A percentile compares a stretch with the other conserved stretches of the same genome.
Evolutionary conservation across 2,797 vertebrate genomes (phyloP).

Genomic region (Bucorvus abyssinicus): DNA sequence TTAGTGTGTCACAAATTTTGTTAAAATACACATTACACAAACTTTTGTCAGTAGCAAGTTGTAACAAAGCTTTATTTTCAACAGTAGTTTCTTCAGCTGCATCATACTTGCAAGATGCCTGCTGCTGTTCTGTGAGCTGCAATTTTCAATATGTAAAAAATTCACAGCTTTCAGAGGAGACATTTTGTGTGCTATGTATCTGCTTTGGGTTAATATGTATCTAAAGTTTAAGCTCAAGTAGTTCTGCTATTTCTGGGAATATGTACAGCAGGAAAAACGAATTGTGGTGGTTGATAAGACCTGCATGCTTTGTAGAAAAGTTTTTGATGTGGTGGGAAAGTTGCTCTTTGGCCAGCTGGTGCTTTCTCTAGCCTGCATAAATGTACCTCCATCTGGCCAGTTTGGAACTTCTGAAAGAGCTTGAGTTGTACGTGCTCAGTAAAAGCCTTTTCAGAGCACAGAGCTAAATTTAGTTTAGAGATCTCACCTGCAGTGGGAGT

Average conservation of each 20-base stretch:
- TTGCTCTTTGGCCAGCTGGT: not conserved
- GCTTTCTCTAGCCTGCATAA: not conserved
- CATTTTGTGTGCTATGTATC: not conserved
- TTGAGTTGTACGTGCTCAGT: not conserved
- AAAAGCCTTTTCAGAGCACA: not conserved
- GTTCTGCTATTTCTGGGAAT: not conserved
- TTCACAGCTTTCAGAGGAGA: not conserved
- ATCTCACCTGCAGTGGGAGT: not conserved
- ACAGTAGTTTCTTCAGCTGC: not conserved
- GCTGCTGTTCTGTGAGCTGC: not conserved
- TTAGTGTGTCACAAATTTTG: not conserved
- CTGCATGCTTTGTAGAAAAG: not conserved
- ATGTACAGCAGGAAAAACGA: not conserved
- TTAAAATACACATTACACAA: not conserved
- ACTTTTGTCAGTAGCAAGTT: not conserved
- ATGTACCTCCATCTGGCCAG: rapidly evolving
- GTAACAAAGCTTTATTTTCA: not conserved
- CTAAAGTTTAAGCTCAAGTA: not conserved
- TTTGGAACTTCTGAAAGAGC: not conserved
- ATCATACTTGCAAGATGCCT: not conserved
- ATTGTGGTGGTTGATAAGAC: not conserved
- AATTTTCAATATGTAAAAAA: not conserved
- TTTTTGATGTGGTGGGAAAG: not conserved
- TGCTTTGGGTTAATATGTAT: not conserved
- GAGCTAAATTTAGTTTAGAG: not conserved